Conservation (phyloP, 2,888 invertebrate genomes). For the Ophion costatus region DNA sequence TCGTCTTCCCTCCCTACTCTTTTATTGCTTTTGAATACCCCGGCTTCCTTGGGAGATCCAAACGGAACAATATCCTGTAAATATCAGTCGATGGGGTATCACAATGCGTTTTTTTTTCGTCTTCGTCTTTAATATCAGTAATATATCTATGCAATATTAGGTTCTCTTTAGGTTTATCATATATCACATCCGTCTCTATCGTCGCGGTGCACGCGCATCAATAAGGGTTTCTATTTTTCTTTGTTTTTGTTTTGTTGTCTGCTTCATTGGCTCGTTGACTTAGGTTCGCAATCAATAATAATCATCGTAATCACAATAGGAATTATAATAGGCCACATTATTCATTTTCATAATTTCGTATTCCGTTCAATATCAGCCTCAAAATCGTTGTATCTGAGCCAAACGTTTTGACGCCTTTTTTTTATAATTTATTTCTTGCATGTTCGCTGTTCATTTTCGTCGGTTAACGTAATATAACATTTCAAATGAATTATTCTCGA, state of each 20-base stretch:
- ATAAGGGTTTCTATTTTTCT: slow-evolving; percentile 57
- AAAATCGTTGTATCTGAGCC: slow-evolving; percentile 53
- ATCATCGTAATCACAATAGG: slow-evolving; percentile 67
- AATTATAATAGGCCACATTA: slow-evolving; percentile 56
- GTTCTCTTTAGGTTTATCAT: slow-evolving; percentile 67
- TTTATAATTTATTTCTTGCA: slow-evolving; percentile 15
- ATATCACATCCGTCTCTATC: slow-evolving; percentile 74
- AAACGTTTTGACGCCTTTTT: slow-evolving; percentile 48
- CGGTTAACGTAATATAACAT: slow-evolving; percentile 55
- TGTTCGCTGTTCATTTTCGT: slow-evolving; percentile 33
- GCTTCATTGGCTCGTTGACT: slow-evolving; percentile 51
- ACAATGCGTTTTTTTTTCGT: slow-evolving; percentile 73
- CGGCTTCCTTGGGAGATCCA: slow-evolving; percentile 83
- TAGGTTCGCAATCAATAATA: slow-evolving; percentile 70
- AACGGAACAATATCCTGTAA: slow-evolving; percentile 83
- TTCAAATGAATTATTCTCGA: slow-evolving; percentile 63
- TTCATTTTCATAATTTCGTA: slow-evolving; percentile 22
- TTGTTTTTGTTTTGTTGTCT: slow-evolving; percentile 18
- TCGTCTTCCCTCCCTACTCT: slow-evolving; percentile 78
- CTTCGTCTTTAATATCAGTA: slow-evolving; percentile 64
- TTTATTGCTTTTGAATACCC: slow-evolving; percentile 83
- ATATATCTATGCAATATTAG: slow-evolving; percentile 67
- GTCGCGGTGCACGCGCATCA: slow-evolving; percentile 67
- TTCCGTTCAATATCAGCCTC: slow-evolving; percentile 57
- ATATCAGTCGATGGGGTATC: slow-evolving; percentile 82